phyloP scores from a whole-genome alignment of 2,797 vertebrate species.

The Petrocephalus sullivani region DNA sequence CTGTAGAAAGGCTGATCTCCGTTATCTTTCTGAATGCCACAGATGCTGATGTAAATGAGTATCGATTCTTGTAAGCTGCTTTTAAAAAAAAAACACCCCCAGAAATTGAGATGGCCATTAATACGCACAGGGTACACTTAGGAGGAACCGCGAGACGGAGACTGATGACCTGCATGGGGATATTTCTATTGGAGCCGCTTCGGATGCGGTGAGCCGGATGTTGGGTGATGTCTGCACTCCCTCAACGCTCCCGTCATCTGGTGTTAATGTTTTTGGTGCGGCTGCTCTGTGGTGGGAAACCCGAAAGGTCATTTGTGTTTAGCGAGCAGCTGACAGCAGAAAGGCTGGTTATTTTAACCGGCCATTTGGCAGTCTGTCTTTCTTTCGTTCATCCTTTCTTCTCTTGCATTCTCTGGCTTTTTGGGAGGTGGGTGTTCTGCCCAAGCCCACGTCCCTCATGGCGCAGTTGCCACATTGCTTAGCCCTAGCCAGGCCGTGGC shows the following conservation, averaged over 20 bases:
- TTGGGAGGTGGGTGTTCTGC: not conserved
- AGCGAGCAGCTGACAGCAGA: not conserved
- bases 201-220: constrained; percentile 31
- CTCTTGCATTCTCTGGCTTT: not conserved
- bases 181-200: constrained; percentile 21
- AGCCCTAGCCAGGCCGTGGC: not conserved
- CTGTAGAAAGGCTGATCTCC: not conserved
- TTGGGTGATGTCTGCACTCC: not conserved
- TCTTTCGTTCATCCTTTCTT: not conserved
- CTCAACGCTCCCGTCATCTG: constrained; percentile 17
- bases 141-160: constrained; percentile 32
- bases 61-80: constrained; percentile 13
- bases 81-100: constrained; percentile 14
- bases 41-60: not conserved
- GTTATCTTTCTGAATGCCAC: constrained; percentile 19
- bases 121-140: constrained; percentile 21
- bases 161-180: constrained; percentile 39
- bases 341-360: constrained; percentile 7
- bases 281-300: constrained; percentile 10
- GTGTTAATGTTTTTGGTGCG: constrained; percentile 14
- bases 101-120: constrained; percentile 4
- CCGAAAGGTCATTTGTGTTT: not conserved
- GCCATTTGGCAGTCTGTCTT: not conserved
- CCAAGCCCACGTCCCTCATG: not conserved
- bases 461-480: not conserved